These are phyloP conservation scores for Macroramphosus scolopax DNA, from an alignment of 2,797 vertebrate genomes.

Conservation along the genomic window DNA sequence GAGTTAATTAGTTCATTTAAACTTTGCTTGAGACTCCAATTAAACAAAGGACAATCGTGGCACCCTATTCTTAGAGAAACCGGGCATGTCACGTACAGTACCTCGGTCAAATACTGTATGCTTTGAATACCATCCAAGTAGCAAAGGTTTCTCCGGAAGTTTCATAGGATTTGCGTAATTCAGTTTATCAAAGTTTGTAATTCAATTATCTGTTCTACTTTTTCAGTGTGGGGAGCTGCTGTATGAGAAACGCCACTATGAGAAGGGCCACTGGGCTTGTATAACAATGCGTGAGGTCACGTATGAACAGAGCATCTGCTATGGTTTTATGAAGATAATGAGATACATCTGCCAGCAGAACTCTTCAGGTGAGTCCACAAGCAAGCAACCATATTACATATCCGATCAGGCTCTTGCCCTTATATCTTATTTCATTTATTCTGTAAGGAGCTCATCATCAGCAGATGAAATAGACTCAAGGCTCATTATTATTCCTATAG, in stretches of 20 bases:
- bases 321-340: conserved; percentile 93
- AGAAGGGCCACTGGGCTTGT: conserved; percentile 88
- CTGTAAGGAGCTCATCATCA: not conserved
- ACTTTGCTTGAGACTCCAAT: conserved; percentile 37
- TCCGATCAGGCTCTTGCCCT: not conserved
- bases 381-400: not conserved
- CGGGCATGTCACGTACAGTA: too few species aligned
- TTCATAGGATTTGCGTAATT: too few species aligned
- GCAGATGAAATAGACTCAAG: not conserved
- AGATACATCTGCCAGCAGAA: conserved; percentile 92
- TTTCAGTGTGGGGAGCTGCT: conserved; percentile 82
- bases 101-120: too few species aligned
- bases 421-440: too few species aligned
- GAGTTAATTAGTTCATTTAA: conserved; percentile 64
- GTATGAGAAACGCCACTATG: conserved; percentile 86
- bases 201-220: too few species aligned
- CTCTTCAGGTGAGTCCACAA: conserved; percentile 76
- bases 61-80: conserved; percentile 42
- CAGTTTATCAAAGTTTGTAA: too few species aligned
- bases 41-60: conserved; percentile 45
- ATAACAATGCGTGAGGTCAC: conserved; percentile 82
- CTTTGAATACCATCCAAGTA: not conserved
- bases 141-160: too few species aligned
- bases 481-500: conserved; percentile 52
- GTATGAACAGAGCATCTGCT: conserved; percentile 91